Base-by-base conservation (phyloP, 2,888 invertebrate species). In the Acanthoscelides obtectus region DNA sequence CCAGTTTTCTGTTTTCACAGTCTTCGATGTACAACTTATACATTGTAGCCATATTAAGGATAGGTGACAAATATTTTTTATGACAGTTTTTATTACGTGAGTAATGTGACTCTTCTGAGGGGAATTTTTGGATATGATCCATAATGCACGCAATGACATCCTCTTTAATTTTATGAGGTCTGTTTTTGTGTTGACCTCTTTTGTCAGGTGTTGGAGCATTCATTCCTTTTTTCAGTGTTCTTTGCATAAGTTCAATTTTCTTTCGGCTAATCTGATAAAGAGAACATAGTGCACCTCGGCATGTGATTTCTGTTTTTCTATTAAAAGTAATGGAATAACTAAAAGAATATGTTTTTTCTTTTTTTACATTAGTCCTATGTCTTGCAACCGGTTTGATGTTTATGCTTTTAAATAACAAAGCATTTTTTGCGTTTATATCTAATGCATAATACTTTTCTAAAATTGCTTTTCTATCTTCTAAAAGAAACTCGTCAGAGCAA, bases 201-300 rank as follows among this genome's bases (percentile, higher is more conserved):
- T 25, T 12, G 22, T 68, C 68, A 1, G 68, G 68, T 68, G 68
- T 22, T 22, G 68, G 27, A 1, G 68, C 68, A 68, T 17, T 20
- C 4, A 20, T 3, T 25, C 68, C 68, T 22, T 12, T 64, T 64
- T 64, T 19, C 20, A 64, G n/a, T 63, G 6, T 5, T 19, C 19
- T 70, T 45, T 27, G 22, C 0, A 70, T n/a, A 5, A 66, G 2
- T 4, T 67, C 1, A 20, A 64, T 64, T 45, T 69, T 69, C 4
- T 69, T 22, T 4, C 1, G 45, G 22, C 21, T n/a, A 27, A 69
- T 25, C 22, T 69, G 22, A 22, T 64, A 69, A 0, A 69, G 20
- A 64, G 66, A 21, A 22, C 66, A 65, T 22, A 70, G 6, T 20
- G 22, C 22, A 4, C 17, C 45, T 45, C 17, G 5, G 12, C 45